Percentiles rank a stretch among this genome's conserved stretches.
Evolutionary conservation across 2,113 vertebrate genomes (phyloP).

Genomic region (Melanocharis versteri): DNA sequence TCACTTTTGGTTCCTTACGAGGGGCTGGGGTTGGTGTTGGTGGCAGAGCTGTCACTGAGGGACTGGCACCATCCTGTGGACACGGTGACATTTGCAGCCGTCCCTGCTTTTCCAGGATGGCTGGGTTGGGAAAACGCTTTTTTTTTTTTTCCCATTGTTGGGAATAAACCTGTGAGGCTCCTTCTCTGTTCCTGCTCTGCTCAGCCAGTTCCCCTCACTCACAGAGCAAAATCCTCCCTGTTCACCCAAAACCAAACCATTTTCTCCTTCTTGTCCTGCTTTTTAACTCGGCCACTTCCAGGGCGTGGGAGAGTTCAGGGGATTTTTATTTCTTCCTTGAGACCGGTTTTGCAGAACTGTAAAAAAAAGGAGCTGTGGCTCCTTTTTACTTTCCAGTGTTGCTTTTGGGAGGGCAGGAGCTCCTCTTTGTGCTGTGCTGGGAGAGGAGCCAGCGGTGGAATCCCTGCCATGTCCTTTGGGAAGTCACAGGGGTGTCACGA

Average conservation of each 20-base stretch:
- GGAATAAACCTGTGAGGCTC: not conserved
- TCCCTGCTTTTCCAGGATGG: not conserved
- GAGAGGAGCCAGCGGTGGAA: not conserved
- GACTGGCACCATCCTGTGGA: constrained; percentile 24
- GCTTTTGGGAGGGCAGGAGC: not conserved
- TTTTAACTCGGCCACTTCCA: not conserved
- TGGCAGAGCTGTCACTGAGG: not conserved
- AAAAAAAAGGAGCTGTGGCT: not conserved
- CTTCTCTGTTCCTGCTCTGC: not conserved
- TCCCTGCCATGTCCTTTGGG: not conserved
- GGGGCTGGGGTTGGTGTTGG: not conserved
- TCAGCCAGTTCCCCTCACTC: not conserved
- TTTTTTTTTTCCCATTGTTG: not conserved
- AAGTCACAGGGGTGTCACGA: not conserved
- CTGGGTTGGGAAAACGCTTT: not conserved
- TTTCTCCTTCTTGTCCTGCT: not conserved
- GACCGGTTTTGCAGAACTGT: not conserved
- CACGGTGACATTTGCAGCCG: rapidly evolving
- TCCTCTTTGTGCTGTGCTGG: not conserved
- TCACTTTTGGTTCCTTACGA: rapidly evolving
- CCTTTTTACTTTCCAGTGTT: not conserved
- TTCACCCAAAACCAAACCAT: not conserved
- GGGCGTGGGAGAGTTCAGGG: not conserved
- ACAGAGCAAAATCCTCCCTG: not conserved
- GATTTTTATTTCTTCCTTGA: not conserved